These are phyloP conservation scores for Cylloceria caligata DNA, from an alignment of 2,888 invertebrate species.

Conservation along the genomic window DNA sequence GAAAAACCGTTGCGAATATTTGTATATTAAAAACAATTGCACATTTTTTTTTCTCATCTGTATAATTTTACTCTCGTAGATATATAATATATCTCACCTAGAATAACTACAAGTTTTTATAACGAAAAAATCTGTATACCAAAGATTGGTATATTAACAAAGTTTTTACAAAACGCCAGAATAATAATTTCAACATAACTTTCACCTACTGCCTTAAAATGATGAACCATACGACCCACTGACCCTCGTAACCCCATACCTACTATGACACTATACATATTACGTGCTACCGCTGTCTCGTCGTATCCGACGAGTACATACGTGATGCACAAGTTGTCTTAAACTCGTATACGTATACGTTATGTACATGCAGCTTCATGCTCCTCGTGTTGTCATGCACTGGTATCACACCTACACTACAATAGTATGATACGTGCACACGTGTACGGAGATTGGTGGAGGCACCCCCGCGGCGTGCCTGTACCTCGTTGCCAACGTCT, in stretches of 20 bases:
- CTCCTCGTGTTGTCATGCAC: conserved; percentile 44
- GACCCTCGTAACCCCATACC: neutral
- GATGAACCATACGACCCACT: neutral
- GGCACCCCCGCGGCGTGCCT: conserved; percentile 44
- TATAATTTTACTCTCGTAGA: no score
- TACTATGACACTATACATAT: neutral
- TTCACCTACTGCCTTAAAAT: no score
- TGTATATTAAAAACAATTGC: no score
- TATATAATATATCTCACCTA: no score
- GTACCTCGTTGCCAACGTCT: conserved; percentile 29
- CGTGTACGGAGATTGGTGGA: conserved; percentile 44
- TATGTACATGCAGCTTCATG: conserved; percentile 3
- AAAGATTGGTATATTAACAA: no score
- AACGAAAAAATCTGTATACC: no score
- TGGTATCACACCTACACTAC: neutral
- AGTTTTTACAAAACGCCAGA: no score
- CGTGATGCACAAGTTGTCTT: neutral
- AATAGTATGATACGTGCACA: conserved; percentile 30
- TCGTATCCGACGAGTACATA: neutral
- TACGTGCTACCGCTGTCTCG: neutral
- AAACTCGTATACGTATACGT: neutral
- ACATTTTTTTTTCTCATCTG: no score
- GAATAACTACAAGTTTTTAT: no score
- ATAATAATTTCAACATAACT: no score
- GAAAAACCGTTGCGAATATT: no score